These are phyloP conservation scores for Metopolophium dirhodum DNA, from an alignment of 1,140 invertebrate genomes.

Conservation along the genomic window DNA sequence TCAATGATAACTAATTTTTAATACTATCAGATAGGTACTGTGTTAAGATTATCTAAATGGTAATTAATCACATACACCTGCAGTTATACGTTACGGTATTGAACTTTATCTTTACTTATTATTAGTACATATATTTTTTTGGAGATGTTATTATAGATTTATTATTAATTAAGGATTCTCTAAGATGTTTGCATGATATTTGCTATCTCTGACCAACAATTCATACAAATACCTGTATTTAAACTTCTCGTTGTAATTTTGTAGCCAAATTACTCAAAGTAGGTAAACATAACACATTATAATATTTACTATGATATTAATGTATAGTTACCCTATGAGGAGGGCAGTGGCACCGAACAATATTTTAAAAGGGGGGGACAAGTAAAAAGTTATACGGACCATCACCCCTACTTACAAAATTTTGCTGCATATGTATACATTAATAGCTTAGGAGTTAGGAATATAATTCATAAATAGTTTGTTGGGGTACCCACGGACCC, in stretches of 20 bases:
- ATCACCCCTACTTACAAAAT: too few species aligned
- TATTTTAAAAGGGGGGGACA: too few species aligned
- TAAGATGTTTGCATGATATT: not conserved
- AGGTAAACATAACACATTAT: not conserved
- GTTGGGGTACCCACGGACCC: too few species aligned
- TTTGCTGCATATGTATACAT: too few species aligned
- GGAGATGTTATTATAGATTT: not conserved
- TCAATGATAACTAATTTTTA: not conserved
- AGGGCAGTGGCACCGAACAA: too few species aligned
- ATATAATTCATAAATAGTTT: too few species aligned
- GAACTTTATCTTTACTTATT: not conserved
- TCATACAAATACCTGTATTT: not conserved
- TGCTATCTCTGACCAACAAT: not conserved
- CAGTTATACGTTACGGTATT: not conserved
- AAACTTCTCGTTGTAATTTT: not conserved
- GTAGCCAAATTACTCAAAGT: not conserved
- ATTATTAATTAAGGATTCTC: not conserved
- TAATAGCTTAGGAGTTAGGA: too few species aligned
- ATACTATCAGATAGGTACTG: not conserved
- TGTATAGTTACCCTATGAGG: not conserved
- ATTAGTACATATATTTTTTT: too few species aligned
- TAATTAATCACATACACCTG: not conserved
- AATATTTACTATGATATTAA: not conserved
- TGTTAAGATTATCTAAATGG: not conserved
- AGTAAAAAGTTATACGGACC: too few species aligned